Base-by-base conservation (phyloP, 2,113 vertebrate species). In the Pycnonotus jocosus region DNA sequence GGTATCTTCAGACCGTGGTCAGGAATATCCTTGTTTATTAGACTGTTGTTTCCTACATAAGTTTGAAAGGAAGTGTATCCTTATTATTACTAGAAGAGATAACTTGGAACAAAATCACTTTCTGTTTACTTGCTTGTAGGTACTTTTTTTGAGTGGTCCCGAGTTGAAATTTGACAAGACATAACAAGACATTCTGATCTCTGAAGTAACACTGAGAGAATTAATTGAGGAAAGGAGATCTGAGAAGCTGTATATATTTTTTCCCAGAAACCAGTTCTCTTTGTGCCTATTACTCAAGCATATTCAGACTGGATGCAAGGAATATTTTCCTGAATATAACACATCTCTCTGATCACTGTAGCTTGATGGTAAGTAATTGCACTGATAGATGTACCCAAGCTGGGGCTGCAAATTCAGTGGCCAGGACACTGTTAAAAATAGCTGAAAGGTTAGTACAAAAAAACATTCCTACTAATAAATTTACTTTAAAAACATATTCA, bases 31-130 rank as follows among this genome's bases (percentile, higher is more conserved):
- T 51, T 77, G 38, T 76, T 83, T 37, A 12, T 68, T 48, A 87
- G 44, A 12, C 25, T 50, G 50, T 0, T 17, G 6, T 3, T 73
- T 88, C 92, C 62, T n/a, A 28, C 2, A 0, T 24, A 47, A 44
- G 15, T 73, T 76, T 60, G 61, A 88, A 80, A 86, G 23, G 20
- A 72, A 70, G 15, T 58, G 2, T 56, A 28, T 79, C 44, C 30
- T 77, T 51, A 64, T 81, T 50, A 17, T n/a, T 64, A 20, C 22
- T 61, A 33, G 30, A 71, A 74, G 44, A 82, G 22, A 22, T 1
- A 33, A 53, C 19, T 91, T 87, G 28, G 24, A 51, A 65, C 48
- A 44, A 80, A 90, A 18, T 33, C 37, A 54, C 22, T 60, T 81
- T 40, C 21, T 72, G 22, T 73, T 81, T 70, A 50, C 38, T 84